These are phyloP conservation scores for Magallana angulata DNA, from an alignment of 1,140 invertebrate species.

Conservation along the genomic window DNA sequence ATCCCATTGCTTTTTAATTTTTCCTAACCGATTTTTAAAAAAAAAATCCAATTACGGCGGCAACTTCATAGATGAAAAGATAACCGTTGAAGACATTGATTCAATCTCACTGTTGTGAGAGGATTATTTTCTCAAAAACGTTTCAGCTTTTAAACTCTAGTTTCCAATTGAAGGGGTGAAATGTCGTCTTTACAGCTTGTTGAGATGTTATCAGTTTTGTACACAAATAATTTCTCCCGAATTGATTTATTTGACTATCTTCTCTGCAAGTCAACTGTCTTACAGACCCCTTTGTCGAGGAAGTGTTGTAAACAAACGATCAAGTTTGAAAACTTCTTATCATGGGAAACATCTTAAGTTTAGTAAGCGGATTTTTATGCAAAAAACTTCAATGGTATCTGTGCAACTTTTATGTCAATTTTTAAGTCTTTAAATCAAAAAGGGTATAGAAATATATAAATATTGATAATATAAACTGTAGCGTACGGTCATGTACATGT, in stretches of 20 bases:
- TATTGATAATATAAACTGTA: no score
- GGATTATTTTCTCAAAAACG: neutral
- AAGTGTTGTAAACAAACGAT: neutral
- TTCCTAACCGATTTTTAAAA: neutral
- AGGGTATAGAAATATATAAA: no score
- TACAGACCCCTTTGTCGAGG: neutral
- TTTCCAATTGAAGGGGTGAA: constrained; percentile 8
- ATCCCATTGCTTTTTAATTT: neutral
- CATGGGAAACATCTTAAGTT: no score
- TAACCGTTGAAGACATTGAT: neutral
- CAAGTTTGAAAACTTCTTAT: neutral
- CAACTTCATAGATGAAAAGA: neutral
- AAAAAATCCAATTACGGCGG: neutral
- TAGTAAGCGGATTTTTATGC: no score
- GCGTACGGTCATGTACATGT: no score
- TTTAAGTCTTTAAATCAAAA: no score
- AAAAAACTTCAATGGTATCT: no score
- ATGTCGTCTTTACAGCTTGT: neutral
- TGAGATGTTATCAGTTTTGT: constrained; percentile 12
- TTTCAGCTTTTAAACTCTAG: neutral
- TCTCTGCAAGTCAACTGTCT: neutral
- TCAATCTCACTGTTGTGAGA: neutral
- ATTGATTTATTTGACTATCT: constrained; percentile 3
- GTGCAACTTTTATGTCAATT: no score
- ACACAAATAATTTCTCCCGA: constrained; percentile 7